Percentiles rank a stretch among this genome's conserved stretches.
phyloP scores from a whole-genome alignment of 2,797 vertebrate genomes.

The Taenioides sp. region DNA sequence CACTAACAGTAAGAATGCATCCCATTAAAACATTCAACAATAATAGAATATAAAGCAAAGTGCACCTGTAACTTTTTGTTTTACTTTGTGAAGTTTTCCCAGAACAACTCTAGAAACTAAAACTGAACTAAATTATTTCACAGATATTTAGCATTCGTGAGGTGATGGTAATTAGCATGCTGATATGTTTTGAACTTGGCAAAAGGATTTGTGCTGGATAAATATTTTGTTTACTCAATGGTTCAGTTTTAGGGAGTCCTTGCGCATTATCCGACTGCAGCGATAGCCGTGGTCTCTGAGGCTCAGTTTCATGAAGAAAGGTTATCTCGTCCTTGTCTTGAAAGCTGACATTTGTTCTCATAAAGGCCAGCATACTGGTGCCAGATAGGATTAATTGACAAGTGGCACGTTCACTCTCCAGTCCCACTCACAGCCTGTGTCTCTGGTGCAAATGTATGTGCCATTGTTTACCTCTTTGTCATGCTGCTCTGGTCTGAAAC shows the following conservation, averaged over 20 bases:
- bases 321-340: constrained; percentile 75
- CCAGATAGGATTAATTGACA: constrained; percentile 76
- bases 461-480: constrained; percentile 38
- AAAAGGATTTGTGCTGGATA: constrained; percentile 10
- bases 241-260: constrained; percentile 25
- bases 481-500: background rate
- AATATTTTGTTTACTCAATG: constrained; percentile 22
- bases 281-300: constrained; percentile 45
- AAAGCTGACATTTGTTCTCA: constrained; percentile 81
- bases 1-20: background rate
- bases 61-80: background rate
- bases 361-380: constrained; percentile 71
- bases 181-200: constrained; percentile 3
- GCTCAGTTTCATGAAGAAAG: constrained; percentile 69
- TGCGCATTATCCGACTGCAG: constrained; percentile 30
- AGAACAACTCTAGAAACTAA: background rate
- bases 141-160: background rate
- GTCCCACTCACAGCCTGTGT: constrained; percentile 40
- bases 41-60: background rate
- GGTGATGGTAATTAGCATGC: background rate
- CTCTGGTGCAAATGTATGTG: constrained; percentile 22
- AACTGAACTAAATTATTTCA: background rate
- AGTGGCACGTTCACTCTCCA: constrained; percentile 43
- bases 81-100: background rate
- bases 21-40: background rate